These are phyloP conservation scores for Escarpia spicata DNA, from an alignment of 2,888 invertebrate genomes.

Conservation along the genomic window DNA sequence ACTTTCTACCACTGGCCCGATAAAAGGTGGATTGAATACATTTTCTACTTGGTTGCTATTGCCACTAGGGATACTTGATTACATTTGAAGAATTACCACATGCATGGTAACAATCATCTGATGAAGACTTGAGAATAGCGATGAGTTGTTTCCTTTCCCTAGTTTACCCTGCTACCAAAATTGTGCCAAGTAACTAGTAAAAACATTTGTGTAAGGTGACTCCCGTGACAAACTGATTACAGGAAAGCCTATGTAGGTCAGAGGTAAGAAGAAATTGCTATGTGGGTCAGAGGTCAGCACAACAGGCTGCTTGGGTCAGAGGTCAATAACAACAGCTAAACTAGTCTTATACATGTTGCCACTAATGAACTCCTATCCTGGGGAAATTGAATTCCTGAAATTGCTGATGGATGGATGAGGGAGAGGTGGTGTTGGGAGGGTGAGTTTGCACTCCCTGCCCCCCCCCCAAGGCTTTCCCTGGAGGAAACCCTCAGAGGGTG, in stretches of 20 bases:
- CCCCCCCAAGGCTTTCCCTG: neutral
- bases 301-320: neutral
- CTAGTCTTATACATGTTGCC: neutral
- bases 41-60: too few species aligned
- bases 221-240: neutral
- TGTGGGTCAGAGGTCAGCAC: neutral
- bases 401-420: neutral
- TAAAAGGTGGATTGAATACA: too few species aligned
- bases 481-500: neutral
- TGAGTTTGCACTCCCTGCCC: neutral
- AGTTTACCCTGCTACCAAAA: too few species aligned
- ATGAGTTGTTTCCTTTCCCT: too few species aligned
- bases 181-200: neutral
- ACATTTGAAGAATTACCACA: too few species aligned
- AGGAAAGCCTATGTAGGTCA: neutral
- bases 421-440: neutral
- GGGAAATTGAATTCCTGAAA: conserved; percentile 16
- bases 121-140: too few species aligned
- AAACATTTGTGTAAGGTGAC: neutral
- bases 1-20: too few species aligned
- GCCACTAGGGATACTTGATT: too few species aligned
- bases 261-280: neutral
- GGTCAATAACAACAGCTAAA: neutral
- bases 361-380: neutral
- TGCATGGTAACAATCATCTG: too few species aligned